Conservation (phyloP, 2,888 invertebrate species). For the Halocaridina rubra region DNA sequence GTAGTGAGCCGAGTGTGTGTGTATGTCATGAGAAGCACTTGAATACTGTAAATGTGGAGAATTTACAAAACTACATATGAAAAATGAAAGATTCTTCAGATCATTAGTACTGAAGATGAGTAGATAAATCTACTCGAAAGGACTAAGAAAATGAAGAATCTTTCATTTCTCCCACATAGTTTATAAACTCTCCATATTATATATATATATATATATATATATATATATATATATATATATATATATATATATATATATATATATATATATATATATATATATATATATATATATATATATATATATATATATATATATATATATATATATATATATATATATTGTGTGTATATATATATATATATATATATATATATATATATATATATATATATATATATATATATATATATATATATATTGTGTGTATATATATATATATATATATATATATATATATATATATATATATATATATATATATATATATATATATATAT, state of each 20-base stretch:
- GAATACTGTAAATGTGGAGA: no score
- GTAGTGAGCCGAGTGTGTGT: no score
- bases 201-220: background rate
- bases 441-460: conserved; percentile 27
- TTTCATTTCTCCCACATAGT: no score
- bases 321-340: background rate
- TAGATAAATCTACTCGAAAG: no score
- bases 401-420: conserved; percentile 20
- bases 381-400: conserved; percentile 7
- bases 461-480: conserved; percentile 6
- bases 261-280: background rate
- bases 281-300: background rate
- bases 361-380: background rate
- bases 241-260: conserved; percentile 12
- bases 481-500: conserved; percentile 20
- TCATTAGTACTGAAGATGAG: no score
- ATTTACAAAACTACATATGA: no score
- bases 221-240: background rate
- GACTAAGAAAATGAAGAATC: no score
- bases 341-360: background rate
- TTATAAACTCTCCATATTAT: no score
- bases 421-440: background rate
- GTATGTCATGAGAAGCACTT: no score
- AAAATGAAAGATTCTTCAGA: no score
- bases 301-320: conserved; percentile 1